Conservation (phyloP, 2,113 vertebrate genomes). For the Eupsittula cactorum region DNA sequence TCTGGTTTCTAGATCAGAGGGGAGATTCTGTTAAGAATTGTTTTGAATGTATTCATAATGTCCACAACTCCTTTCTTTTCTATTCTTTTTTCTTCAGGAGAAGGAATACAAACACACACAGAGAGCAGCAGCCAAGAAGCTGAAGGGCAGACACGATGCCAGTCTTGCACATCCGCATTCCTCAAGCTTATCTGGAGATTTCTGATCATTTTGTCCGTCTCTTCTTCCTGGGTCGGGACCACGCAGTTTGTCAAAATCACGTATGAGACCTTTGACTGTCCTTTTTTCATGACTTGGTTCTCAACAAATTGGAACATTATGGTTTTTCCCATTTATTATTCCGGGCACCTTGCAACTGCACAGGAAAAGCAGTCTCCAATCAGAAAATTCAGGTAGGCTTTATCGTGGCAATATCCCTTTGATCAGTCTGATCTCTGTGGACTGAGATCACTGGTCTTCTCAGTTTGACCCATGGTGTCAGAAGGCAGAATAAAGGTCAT, state of each 20-base stretch:
- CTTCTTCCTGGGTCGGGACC: constrained; percentile 97
- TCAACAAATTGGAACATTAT: constrained; percentile 99
- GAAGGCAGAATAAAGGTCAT: not conserved
- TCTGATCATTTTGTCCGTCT: constrained; percentile 92
- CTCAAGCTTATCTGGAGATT: constrained; percentile 93
- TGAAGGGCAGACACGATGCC: constrained; percentile 85
- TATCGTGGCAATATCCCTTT: not conserved
- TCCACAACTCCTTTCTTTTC: not conserved
- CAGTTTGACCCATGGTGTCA: not conserved
- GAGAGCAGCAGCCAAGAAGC: constrained; percentile 74
- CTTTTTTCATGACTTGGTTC: constrained; percentile 99
- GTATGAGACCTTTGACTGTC: constrained; percentile 97
- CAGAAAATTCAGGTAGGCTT: constrained; percentile 93
- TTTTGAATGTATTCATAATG: not conserved
- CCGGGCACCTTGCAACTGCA: constrained; percentile 88
- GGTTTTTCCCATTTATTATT: constrained; percentile 98
- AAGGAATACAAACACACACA: constrained; percentile 82
- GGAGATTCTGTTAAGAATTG: not conserved
- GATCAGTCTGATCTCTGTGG: not conserved
- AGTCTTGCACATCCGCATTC: constrained; percentile 81
- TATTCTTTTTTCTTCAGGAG: constrained; percentile 75
- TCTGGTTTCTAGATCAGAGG: not conserved
- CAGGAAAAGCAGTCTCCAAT: constrained; percentile 94
- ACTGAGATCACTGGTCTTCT: not conserved
- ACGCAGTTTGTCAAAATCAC: constrained; percentile 97